Percentiles rank a stretch among this genome's conserved stretches.
These are phyloP conservation scores for Popillia japonica DNA, from an alignment of 1,140 invertebrate genomes.

Conservation along the genomic window DNA sequence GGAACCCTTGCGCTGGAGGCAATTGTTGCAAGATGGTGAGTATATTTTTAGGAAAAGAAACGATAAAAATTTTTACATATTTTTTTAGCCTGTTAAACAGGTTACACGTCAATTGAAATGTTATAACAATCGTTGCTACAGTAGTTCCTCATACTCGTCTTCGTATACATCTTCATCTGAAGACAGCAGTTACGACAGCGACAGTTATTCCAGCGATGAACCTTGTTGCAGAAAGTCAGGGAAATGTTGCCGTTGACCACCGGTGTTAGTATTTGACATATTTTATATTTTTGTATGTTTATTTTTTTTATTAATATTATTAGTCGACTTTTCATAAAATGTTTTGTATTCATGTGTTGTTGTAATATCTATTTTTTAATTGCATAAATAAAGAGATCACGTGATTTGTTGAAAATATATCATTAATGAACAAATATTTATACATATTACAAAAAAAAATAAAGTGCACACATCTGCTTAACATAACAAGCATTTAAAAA, in stretches of 20 bases:
- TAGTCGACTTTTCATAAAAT: no score
- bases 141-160: not conserved
- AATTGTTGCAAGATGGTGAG: not conserved
- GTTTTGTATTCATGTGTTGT: no score
- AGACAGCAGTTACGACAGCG: not conserved
- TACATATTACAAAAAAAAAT: no score
- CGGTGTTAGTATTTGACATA: no score
- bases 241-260: conserved; percentile 16
- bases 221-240: conserved; percentile 4
- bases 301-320: no score
- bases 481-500: no score
- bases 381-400: no score
- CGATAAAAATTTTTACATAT: not conserved
- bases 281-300: no score
- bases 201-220: not conserved
- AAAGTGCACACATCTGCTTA: no score
- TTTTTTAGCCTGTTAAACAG: not conserved
- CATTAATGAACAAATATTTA: no score
- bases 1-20: not conserved
- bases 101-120: not conserved
- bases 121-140: not conserved
- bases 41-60: not conserved
- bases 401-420: no score
- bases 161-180: not conserved
- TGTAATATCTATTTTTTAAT: no score